phyloP scores from a whole-genome alignment of 2,888 invertebrate genomes.

The Drosophila recens region DNA sequence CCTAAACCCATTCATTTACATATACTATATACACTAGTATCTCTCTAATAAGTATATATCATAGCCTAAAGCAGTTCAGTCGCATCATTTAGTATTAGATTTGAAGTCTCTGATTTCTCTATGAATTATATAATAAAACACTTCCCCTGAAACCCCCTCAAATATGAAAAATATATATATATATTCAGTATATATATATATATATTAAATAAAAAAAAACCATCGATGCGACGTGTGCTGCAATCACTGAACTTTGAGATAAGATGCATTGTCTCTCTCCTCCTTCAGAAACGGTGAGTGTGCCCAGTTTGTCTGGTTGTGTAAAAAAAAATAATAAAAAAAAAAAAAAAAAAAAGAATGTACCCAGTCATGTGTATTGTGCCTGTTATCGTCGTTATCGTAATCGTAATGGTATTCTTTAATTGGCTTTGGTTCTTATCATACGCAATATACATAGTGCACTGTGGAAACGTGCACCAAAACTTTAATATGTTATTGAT shows the following conservation, averaged over 20 bases:
- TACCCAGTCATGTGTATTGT: conserved; percentile 43
- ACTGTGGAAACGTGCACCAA: conserved; percentile 44
- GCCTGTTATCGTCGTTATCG: conserved; percentile 52
- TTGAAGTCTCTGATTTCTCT: not conserved
- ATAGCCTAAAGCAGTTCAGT: conserved; percentile 38
- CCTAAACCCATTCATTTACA: conserved; percentile 10
- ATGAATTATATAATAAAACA: conserved; percentile 9
- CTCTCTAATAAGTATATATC: conserved; percentile 6
- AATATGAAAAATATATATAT: not conserved
- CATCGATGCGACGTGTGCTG: conserved; percentile 50
- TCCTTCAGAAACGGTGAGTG: conserved; percentile 56
- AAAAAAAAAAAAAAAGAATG: conserved; percentile 15
- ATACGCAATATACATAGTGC: conserved; percentile 31
- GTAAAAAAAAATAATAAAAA: conserved; percentile 22
- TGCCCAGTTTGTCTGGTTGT: conserved; percentile 49
- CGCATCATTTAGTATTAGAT: conserved; percentile 28
- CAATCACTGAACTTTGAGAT: conserved; percentile 45
- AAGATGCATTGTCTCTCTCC: conserved; percentile 42
- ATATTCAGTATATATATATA: not conserved
- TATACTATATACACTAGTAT: conserved; percentile 20
- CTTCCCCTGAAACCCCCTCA: not conserved
- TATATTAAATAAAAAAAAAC: not conserved
- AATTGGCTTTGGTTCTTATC: conserved; percentile 58
- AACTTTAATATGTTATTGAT: conserved; percentile 40
- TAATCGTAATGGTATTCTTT: conserved; percentile 52